phyloP scores from a whole-genome alignment of 2,888 invertebrate genomes.

The Netelia fuscicornis region DNA sequence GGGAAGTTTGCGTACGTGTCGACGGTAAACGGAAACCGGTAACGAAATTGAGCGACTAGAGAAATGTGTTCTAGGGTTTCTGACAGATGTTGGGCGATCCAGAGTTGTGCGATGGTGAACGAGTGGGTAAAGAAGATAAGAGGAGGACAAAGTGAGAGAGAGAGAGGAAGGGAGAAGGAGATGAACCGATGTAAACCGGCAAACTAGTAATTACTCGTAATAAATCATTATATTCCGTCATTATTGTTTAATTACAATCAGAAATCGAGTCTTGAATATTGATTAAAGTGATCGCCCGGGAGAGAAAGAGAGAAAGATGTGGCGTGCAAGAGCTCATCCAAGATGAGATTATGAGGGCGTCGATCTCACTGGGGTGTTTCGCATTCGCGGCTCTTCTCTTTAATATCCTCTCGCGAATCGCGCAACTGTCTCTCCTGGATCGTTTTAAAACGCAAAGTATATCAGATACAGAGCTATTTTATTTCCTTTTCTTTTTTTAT shows the following conservation, averaged over 20 bases:
- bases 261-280: constrained; percentile 81
- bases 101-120: constrained; percentile 3
- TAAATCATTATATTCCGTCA: constrained; percentile 81
- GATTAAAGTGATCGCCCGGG: constrained; percentile 73
- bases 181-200: constrained; percentile 69
- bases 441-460: constrained; percentile 12
- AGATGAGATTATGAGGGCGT: constrained; percentile 65
- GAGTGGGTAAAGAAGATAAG: constrained; percentile 42
- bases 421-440: constrained; percentile 43
- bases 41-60: constrained; percentile 35
- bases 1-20: background rate
- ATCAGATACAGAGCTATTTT: constrained; percentile 40
- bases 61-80: constrained; percentile 38
- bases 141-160: constrained; percentile 54
- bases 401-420: constrained; percentile 30
- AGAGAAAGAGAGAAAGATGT: constrained; percentile 29
- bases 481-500: background rate
- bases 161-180: constrained; percentile 35
- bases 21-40: constrained; percentile 22
- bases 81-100: constrained; percentile 43
- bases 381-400: constrained; percentile 38
- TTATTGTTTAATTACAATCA: constrained; percentile 83
- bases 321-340: constrained; percentile 50
- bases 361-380: constrained; percentile 46
- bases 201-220: constrained; percentile 81